Percentiles rank a stretch among this genome's conserved stretches.
Conservation (phyloP, 2,888 invertebrate genomes). For the Rhingia rostrata region DNA sequence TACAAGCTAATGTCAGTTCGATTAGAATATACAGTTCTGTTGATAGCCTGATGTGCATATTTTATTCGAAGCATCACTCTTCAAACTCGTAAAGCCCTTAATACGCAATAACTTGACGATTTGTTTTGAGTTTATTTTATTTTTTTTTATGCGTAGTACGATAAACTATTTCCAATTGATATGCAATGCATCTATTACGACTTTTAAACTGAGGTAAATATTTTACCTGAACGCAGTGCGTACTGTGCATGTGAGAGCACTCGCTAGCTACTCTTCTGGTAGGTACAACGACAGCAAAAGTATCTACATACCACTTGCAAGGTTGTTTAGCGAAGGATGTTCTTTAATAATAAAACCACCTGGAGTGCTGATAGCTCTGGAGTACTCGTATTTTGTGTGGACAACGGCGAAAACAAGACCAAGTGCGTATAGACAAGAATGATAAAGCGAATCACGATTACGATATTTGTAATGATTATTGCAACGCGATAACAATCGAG, state of each 20-base stretch:
- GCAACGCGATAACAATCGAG: constrained; percentile 50
- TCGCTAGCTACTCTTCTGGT: constrained; percentile 2
- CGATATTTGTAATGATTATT: constrained; percentile 57
- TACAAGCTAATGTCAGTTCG: no score
- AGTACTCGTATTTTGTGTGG: background rate
- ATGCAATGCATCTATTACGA: constrained; percentile 47
- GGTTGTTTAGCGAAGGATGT: constrained; percentile 56
- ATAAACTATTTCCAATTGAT: constrained; percentile 17
- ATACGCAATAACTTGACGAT: background rate
- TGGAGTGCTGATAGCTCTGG: constrained; percentile 18
- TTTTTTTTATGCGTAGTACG: background rate
- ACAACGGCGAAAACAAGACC: constrained; percentile 44
- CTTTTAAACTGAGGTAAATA: constrained; percentile 34
- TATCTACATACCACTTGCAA: constrained; percentile 44
- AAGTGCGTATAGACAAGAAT: constrained; percentile 63
- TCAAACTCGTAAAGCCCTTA: background rate
- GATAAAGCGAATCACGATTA: constrained; percentile 58
- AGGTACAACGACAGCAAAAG: constrained; percentile 42
- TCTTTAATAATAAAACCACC: constrained; percentile 57
- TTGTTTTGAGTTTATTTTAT: background rate
- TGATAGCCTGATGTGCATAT: no score
- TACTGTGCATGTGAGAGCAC: constrained; percentile 3
- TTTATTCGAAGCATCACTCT: no score
- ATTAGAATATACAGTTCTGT: no score
- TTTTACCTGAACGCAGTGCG: constrained; percentile 54